phyloP scores from a whole-genome alignment of 2,113 vertebrate genomes.

The Rhizomys pruinosus region DNA sequence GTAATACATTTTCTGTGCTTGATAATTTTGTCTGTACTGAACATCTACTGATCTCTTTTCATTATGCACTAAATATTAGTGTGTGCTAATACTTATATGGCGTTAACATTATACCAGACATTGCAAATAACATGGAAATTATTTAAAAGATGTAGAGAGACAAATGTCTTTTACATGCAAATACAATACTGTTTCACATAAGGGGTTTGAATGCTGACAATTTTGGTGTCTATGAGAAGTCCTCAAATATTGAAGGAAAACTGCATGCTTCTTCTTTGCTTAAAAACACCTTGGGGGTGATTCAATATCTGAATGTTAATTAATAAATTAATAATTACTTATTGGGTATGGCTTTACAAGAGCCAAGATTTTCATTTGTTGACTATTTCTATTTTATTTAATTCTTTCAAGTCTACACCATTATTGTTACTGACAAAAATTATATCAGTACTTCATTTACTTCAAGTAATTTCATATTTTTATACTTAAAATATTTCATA shows the following conservation, averaged over 20 bases:
- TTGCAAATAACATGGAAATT: neutral
- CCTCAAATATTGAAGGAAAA: neutral
- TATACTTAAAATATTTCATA: too few species aligned
- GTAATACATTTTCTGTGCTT: too few species aligned
- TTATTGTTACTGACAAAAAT: neutral
- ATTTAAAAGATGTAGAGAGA: neutral
- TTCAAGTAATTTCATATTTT: neutral
- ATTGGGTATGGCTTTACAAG: neutral
- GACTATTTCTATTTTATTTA: conserved; percentile 14
- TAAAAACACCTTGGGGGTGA: too few species aligned
- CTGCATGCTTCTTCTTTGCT: neutral
- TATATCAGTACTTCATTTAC: neutral
- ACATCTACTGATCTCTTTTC: neutral
- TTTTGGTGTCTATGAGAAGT: neutral
- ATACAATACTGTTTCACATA: neutral
- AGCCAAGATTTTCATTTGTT: neutral
- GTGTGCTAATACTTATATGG: neutral
- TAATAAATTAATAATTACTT: neutral
- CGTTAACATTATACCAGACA: neutral
- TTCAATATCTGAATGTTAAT: neutral
- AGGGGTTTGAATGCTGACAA: neutral
- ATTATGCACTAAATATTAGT: too few species aligned
- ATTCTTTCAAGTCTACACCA: neutral
- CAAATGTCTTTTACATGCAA: neutral
- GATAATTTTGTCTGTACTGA: neutral